Percentiles rank a stretch among this genome's conserved stretches.
Evolutionary conservation across 1,140 invertebrate genomes (phyloP).

Genomic region (Pomacea maculata): DNA sequence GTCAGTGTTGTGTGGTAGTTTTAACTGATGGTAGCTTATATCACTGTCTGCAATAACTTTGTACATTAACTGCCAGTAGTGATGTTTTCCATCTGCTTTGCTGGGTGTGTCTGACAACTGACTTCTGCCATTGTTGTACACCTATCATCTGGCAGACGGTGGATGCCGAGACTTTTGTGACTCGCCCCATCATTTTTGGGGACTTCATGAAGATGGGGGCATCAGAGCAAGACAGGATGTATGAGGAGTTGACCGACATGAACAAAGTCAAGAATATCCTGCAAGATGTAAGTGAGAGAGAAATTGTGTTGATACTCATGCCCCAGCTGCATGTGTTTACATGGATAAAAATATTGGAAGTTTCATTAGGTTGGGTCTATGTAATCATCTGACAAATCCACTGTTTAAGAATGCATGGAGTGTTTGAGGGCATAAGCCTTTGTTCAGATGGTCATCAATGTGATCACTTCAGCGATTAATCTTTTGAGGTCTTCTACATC

Average conservation of each 20-base stretch:
- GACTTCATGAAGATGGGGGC: conserved; percentile 65
- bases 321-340: too few species aligned
- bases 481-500: too few species aligned
- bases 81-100: too few species aligned
- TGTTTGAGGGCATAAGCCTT: neutral
- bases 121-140: neutral
- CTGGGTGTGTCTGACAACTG: too few species aligned
- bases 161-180: conserved; percentile 57
- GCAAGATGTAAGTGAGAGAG: conserved; percentile 58
- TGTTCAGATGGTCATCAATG: neutral
- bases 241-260: conserved; percentile 63
- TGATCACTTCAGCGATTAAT: too few species aligned
- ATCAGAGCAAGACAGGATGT: conserved; percentile 57
- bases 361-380: neutral
- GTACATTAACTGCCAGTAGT: too few species aligned
- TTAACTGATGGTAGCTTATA: too few species aligned
- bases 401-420: neutral
- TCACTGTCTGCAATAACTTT: too few species aligned
- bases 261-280: conserved; percentile 60
- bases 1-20: too few species aligned
- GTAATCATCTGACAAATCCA: neutral
- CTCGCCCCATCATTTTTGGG: conserved; percentile 65
- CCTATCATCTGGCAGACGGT: conserved; percentile 49
- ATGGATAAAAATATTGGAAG: too few species aligned
- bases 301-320: neutral